phyloP scores from a whole-genome alignment of 92 coral and sea anemone genomes.

The Micromussa lordhowensis region DNA sequence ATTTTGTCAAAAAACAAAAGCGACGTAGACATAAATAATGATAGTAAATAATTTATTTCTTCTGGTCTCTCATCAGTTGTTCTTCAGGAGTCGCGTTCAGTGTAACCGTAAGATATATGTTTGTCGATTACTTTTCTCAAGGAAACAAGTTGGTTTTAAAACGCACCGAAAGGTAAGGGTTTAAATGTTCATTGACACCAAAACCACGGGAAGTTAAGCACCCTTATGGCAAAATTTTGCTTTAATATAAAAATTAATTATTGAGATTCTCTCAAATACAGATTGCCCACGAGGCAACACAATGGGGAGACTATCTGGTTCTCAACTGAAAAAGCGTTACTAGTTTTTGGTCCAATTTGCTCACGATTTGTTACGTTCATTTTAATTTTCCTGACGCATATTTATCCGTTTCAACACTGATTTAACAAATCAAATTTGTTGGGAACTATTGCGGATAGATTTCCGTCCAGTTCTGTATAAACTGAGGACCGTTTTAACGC shows the following conservation, averaged over 20 bases:
- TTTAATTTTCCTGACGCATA: background rate
- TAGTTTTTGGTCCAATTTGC: background rate
- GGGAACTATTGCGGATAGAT: background rate
- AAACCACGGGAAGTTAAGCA: background rate
- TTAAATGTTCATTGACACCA: background rate
- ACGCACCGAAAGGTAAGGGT: slow-evolving; percentile 2
- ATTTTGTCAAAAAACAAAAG: slow-evolving; percentile 8
- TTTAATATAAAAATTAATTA: background rate
- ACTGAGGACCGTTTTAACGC: background rate
- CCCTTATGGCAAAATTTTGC: background rate
- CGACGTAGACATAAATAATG: background rate
- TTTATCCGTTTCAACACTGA: background rate
- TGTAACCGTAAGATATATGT: background rate
- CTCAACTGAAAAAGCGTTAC: background rate
- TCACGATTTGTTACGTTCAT: background rate
- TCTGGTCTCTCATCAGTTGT: background rate
- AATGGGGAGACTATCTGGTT: background rate
- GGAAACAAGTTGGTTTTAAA: background rate
- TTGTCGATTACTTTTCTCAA: background rate
- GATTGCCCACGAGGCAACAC: background rate
- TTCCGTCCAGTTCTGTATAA: background rate
- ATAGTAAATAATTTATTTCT: slow-evolving; percentile 2
- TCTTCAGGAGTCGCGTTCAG: background rate
- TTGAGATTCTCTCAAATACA: background rate
- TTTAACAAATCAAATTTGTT: background rate